Evolutionary conservation across 1,140 invertebrate genomes (phyloP).

Genomic region (Coelopa frigida): DNA sequence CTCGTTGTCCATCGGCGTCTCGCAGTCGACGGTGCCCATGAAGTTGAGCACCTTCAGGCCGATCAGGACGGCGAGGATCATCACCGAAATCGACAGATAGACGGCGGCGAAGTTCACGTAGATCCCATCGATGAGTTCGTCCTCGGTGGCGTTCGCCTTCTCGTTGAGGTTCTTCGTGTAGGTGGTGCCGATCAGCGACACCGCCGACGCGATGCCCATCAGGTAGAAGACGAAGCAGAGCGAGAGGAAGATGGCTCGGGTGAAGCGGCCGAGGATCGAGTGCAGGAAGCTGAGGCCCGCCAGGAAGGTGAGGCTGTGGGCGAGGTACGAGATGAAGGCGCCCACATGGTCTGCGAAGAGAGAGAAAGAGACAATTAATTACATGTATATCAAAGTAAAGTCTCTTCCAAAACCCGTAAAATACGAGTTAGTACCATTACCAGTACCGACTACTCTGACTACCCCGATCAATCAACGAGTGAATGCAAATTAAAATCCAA

Average conservation of each 20-base stretch:
- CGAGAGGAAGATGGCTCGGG: conserved; percentile 28
- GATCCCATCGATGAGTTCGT: conserved; percentile 29
- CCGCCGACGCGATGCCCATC: conserved; percentile 30
- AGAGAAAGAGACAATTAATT: too few species aligned
- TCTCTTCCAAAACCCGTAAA: too few species aligned
- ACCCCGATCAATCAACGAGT: too few species aligned
- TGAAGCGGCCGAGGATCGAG: conserved; percentile 25
- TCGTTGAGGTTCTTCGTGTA: conserved; percentile 25
- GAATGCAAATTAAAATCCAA: too few species aligned
- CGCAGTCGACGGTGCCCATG: conserved; percentile 29
- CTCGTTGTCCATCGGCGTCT: conserved; percentile 37
- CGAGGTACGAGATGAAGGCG: conserved; percentile 35
- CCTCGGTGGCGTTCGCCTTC: conserved; percentile 13
- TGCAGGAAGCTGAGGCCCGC: conserved; percentile 36
- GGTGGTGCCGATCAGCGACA: conserved; percentile 27
- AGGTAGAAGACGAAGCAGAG: conserved; percentile 32
- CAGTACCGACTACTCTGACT: too few species aligned
- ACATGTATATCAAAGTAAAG: too few species aligned
- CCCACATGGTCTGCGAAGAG: conserved; percentile 31
- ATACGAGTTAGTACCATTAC: too few species aligned
- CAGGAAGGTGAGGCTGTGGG: conserved; percentile 35
- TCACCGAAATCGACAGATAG: conserved; percentile 27
- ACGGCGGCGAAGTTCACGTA: conserved; percentile 36
- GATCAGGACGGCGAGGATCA: conserved; percentile 25
- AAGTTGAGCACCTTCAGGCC: conserved; percentile 33